A percentile compares a stretch with the other conserved stretches of the same genome.
phyloP scores from a whole-genome alignment of 2,888 invertebrate species.

The Ornithoptera priamus region DNA sequence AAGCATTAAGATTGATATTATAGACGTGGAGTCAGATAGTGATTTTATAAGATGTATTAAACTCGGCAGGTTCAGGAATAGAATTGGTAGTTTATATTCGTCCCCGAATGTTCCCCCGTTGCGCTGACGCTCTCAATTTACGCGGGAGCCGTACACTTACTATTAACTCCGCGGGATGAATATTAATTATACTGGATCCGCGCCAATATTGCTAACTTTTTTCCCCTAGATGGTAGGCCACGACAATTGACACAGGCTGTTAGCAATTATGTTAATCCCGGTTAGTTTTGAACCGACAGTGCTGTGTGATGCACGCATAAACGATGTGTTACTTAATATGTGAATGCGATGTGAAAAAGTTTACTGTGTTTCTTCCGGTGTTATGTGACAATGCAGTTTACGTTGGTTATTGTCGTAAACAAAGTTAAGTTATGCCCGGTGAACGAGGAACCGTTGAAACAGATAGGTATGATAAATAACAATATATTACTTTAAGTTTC shows the following conservation, averaged over 20 bases:
- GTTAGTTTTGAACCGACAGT: slow-evolving; percentile 69
- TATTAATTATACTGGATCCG: slow-evolving; percentile 66
- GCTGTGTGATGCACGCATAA: slow-evolving; percentile 47
- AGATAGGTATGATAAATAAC: slow-evolving; percentile 52
- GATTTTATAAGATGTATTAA: slow-evolving; percentile 28
- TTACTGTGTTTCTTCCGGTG: slow-evolving; percentile 52
- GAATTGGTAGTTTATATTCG: slow-evolving; percentile 70
- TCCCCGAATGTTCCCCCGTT: slow-evolving; percentile 72
- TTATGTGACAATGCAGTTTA: slow-evolving; percentile 72
- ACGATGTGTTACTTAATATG: slow-evolving; percentile 39
- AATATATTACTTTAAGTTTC: neutral
- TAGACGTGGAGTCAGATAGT: slow-evolving; percentile 8
- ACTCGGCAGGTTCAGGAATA: slow-evolving; percentile 67
- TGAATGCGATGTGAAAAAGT: slow-evolving; percentile 61
- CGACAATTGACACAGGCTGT: slow-evolving; percentile 62
- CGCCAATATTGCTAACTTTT: slow-evolving; percentile 66
- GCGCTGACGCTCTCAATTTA: slow-evolving; percentile 67
- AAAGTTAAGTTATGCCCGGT: slow-evolving; percentile 72
- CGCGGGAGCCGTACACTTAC: slow-evolving; percentile 73
- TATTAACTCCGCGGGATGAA: slow-evolving; percentile 71
- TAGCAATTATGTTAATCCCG: slow-evolving; percentile 71
- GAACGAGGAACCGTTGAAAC: slow-evolving; percentile 60
- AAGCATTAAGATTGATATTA: too few species aligned
- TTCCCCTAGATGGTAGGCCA: slow-evolving; percentile 56
- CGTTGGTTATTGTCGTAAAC: slow-evolving; percentile 74